Evolutionary conservation across 1,140 invertebrate species (phyloP), one percentile per base, ranked within the genome.

Genomic region (Drosophila quadrilineata): DNA sequence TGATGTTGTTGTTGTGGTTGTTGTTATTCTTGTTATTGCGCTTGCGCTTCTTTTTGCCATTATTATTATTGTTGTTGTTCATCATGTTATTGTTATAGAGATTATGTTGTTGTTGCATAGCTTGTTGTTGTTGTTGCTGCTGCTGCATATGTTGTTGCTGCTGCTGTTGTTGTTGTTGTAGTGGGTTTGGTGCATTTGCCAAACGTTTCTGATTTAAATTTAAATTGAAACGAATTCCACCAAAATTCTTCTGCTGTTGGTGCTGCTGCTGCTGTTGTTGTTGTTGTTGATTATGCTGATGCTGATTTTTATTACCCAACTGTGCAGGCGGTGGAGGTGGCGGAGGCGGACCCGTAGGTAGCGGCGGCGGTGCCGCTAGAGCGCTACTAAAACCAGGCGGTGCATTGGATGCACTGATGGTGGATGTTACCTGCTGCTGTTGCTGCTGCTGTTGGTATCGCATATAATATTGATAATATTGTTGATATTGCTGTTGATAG

Each of bases 21-120:
- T 45, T 74, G 21, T 82, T 84, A 53, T 84, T 91, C 86, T 93
- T 94, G 88, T 94, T 94, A 66, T 93, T 94, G 70, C 92, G 92
- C 88, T 95, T 95, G 54, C 94, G 92, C 85, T 95, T 95, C 90
- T 95, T 95, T 90, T 95, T 95, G 59, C 35, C 73, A 31, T 22
- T 71, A 12, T 35, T 40, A 24, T 52, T 87, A 24, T 52, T 87
- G 71, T n/a, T 89, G 74, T 9, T 89, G 74, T n/a, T n/a, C n/a
- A n/a, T n/a, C n/a, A n/a, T n/a, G n/a, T 21, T 89, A 36, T 59
- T 71, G 24, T 63, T 63, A 54, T 28, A 54, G 3, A 56, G n/a
- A 57, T 62, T 54, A 10, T 60, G 35, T 28, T 53, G 35, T 28
- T 53, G 49, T 10, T 60, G 46, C 66, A 69, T 65, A 2, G 58